Conservation (phyloP, 1,140 invertebrate genomes). For the Atopsyche davidsoni region DNA sequence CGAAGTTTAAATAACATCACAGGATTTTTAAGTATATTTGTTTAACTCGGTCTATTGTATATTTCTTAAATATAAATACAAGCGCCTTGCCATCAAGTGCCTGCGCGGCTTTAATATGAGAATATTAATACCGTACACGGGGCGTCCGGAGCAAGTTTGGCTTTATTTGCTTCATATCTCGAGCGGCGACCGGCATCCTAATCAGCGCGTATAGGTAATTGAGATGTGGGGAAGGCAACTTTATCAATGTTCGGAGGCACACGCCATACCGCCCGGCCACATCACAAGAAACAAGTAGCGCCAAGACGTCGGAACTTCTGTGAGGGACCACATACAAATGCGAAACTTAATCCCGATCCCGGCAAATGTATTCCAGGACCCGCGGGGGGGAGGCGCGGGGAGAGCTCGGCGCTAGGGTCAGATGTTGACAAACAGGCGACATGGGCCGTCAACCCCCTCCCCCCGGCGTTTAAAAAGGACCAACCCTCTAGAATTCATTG, state of each 20-base stretch:
- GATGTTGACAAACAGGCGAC: constrained; percentile 30
- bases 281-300: constrained; percentile 28
- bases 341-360: constrained; percentile 28
- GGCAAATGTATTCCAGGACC: constrained; percentile 19
- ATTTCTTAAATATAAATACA: too few relatives aligned
- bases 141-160: too few relatives aligned
- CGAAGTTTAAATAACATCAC: too few relatives aligned
- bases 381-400: neutral
- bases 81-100: too few relatives aligned
- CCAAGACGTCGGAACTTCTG: constrained; percentile 25
- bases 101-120: too few relatives aligned
- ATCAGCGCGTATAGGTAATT: too few relatives aligned
- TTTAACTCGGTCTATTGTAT: too few relatives aligned
- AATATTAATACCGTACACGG: too few relatives aligned
- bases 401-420: constrained; percentile 17
- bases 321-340: constrained; percentile 29
- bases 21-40: too few relatives aligned
- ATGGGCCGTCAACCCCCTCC: constrained; percentile 27
- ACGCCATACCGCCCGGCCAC: constrained; percentile 21
- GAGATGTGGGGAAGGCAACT: constrained; percentile 17
- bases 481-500: too few relatives aligned
- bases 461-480: constrained; percentile 28
- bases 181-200: neutral
- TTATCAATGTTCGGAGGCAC: constrained; percentile 21
- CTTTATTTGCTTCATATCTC: neutral